Conservation (phyloP, 2,888 invertebrate genomes). For the Parnassius smintheus region DNA sequence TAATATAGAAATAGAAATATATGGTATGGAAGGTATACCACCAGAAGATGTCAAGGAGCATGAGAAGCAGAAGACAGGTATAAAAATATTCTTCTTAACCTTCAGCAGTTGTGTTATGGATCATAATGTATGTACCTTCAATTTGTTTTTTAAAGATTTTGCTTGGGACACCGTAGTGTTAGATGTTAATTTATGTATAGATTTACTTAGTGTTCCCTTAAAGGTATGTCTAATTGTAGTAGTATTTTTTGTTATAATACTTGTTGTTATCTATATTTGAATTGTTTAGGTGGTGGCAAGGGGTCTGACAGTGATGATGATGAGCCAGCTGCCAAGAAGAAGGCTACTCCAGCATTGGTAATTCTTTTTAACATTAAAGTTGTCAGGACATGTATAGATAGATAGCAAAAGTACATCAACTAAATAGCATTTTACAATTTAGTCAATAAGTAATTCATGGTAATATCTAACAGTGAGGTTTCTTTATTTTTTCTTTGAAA, state of each 20-base stretch:
- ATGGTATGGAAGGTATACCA: constrained; percentile 99
- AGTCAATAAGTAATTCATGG: too few relatives aligned
- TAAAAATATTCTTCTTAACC: constrained; percentile 54
- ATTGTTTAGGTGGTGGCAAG: constrained; percentile 81
- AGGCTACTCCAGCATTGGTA: constrained; percentile 82
- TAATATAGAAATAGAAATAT: constrained; percentile 99
- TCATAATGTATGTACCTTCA: constrained; percentile 66
- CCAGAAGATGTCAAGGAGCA: constrained; percentile 96
- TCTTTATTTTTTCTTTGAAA: too few relatives aligned
- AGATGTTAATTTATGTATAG: constrained; percentile 69
- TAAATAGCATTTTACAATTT: too few relatives aligned
- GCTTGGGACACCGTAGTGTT: constrained; percentile 62
- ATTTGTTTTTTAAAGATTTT: constrained; percentile 50
- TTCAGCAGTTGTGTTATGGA: constrained; percentile 54
- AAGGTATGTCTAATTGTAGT: constrained; percentile 39
- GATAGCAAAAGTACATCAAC: too few relatives aligned
- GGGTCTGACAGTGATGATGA: constrained; percentile 92
- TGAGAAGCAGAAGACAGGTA: constrained; percentile 90
- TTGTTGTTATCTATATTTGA: constrained; percentile 28
- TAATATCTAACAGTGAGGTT: too few relatives aligned
- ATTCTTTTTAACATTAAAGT: constrained; percentile 28
- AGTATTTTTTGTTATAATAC: constrained; percentile 14
- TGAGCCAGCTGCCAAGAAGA: constrained; percentile 89
- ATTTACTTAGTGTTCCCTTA: constrained; percentile 45
- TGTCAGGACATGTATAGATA: too few relatives aligned